Evolutionary conservation across 2,113 vertebrate genomes (phyloP).

Genomic region (pig (Sus scrofa)): T2T-Sscrofa CM000824.6:180663001-180663500

Average conservation of each 20-base stretch:
- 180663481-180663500: too few species aligned
- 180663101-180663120: background rate
- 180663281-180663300: background rate
- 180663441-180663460: background rate
- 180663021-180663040: background rate
- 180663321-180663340: background rate
- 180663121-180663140: background rate
- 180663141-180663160: background rate
- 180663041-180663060: background rate
- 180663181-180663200: background rate
- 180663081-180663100: background rate
- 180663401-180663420: background rate
- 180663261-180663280: background rate
- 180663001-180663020: background rate
- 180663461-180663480: background rate
- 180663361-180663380: background rate
- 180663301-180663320: background rate
- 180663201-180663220: background rate
- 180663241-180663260: background rate
- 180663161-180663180: background rate
- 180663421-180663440: background rate
- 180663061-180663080: background rate
- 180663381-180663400: background rate
- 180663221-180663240: background rate
- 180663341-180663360: background rate